These are phyloP conservation scores for Phyto melanocephala DNA, from an alignment of 2,888 invertebrate species.

Conservation along the genomic window DNA sequence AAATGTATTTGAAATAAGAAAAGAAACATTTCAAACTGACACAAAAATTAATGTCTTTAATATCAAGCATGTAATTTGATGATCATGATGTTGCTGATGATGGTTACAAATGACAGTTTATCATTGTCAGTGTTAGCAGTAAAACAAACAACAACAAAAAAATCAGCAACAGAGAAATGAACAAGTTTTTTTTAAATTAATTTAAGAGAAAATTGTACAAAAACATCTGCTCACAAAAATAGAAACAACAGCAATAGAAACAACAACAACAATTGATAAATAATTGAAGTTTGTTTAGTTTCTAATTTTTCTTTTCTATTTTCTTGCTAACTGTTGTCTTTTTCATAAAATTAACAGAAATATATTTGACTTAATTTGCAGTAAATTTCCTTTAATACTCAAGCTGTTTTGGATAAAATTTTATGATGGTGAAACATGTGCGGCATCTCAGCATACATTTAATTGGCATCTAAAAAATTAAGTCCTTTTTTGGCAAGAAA, in stretches of 20 bases:
- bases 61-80: background rate
- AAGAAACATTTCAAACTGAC: slow-evolving; percentile 4
- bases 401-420: too few species aligned
- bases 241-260: background rate
- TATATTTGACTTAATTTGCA: background rate
- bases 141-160: background rate
- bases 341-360: background rate
- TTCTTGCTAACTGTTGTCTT: background rate
- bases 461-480: too few species aligned
- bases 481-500: too few species aligned
- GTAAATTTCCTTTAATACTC: too few species aligned
- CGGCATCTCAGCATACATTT: too few species aligned
- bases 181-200: slow-evolving; percentile 51
- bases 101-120: slow-evolving; percentile 18
- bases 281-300: slow-evolving; percentile 2
- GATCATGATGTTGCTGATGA: slow-evolving; percentile 12
- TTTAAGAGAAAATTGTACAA: background rate
- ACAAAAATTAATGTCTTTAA: background rate
- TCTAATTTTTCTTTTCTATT: background rate
- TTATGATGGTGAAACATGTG: too few species aligned
- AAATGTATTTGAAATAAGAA: background rate
- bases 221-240: slow-evolving; percentile 6
- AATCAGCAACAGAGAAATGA: slow-evolving; percentile 4
- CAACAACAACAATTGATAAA: background rate
- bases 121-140: background rate